Evolutionary conservation across 2,113 vertebrate genomes (phyloP).

Genomic region (Carettochelys insculpta): DNA sequence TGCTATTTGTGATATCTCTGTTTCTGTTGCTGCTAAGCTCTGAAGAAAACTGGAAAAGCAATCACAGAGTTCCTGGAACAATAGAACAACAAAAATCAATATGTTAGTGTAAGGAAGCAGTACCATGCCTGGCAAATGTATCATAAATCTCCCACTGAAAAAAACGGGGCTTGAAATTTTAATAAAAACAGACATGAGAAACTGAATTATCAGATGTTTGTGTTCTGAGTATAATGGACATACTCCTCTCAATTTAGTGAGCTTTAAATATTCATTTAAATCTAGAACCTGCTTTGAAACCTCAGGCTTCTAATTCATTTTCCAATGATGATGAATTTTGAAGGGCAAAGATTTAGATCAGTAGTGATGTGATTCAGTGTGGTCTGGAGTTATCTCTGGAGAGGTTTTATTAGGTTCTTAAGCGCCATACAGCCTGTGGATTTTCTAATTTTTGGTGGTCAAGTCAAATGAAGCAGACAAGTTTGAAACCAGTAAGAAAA

Average conservation of each 20-base stretch:
- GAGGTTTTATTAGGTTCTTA: constrained; percentile 7
- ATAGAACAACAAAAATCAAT: constrained; percentile 11
- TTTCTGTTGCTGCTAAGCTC: neutral
- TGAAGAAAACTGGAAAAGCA: neutral
- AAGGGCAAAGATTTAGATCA: constrained; percentile 22
- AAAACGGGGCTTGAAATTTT: constrained; percentile 28
- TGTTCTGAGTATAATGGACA: constrained; percentile 39
- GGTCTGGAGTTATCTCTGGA: neutral
- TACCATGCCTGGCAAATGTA: constrained; percentile 17
- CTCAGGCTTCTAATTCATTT: constrained; percentile 42
- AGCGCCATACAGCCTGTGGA: neutral
- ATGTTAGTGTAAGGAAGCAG: constrained; percentile 30
- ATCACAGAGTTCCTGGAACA: neutral
- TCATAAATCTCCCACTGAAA: neutral
- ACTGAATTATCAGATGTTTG: constrained; percentile 35
- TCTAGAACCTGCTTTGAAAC: neutral
- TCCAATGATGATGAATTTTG: constrained; percentile 55
- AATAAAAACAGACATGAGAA: constrained; percentile 37
- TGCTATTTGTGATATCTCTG: rapidly evolving
- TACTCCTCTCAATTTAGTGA: constrained; percentile 33
- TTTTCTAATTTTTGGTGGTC: constrained; percentile 19
- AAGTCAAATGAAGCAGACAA: neutral
- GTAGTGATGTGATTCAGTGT: neutral
- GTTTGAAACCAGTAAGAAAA: constrained; percentile 15
- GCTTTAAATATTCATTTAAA: constrained; percentile 38